Percentiles rank a stretch among this genome's conserved stretches.
Conservation (phyloP, 1,140 invertebrate species). For the Conus betulinus region DNA sequence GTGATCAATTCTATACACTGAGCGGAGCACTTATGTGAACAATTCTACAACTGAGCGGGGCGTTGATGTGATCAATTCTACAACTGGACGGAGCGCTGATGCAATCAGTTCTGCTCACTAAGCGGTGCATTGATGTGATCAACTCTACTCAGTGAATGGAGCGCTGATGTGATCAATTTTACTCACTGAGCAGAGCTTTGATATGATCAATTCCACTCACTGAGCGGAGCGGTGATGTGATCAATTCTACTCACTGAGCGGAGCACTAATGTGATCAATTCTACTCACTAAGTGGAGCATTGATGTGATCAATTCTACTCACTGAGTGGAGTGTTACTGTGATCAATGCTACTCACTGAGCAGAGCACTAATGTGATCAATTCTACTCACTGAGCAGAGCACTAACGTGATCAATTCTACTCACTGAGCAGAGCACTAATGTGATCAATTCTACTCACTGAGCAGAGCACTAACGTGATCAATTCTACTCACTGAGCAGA, state of each 20-base stretch:
- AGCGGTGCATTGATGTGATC: too few relatives aligned
- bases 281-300: neutral
- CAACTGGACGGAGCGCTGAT: neutral
- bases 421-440: too few relatives aligned
- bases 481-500: too few relatives aligned
- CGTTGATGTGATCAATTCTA: neutral
- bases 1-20: too few relatives aligned
- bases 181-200: neutral
- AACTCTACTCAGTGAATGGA: too few relatives aligned
- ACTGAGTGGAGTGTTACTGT: too few relatives aligned
- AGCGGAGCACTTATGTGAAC: slow-evolving; percentile 96
- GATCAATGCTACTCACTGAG: slow-evolving; percentile 82
- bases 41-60: slow-evolving; percentile 80
- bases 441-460: slow-evolving; percentile 79
- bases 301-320: neutral
- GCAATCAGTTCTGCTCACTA: neutral
- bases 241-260: slow-evolving; percentile 83
- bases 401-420: neutral
- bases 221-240: too few relatives aligned
- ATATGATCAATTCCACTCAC: neutral
- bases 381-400: slow-evolving; percentile 79
- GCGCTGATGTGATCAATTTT: neutral
- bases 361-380: slow-evolving; percentile 96
- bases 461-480: slow-evolving; percentile 96
- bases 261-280: slow-evolving; percentile 96